Evolutionary conservation across 1,140 invertebrate genomes (phyloP).

Genomic region (Drosophila truncata): DNA sequence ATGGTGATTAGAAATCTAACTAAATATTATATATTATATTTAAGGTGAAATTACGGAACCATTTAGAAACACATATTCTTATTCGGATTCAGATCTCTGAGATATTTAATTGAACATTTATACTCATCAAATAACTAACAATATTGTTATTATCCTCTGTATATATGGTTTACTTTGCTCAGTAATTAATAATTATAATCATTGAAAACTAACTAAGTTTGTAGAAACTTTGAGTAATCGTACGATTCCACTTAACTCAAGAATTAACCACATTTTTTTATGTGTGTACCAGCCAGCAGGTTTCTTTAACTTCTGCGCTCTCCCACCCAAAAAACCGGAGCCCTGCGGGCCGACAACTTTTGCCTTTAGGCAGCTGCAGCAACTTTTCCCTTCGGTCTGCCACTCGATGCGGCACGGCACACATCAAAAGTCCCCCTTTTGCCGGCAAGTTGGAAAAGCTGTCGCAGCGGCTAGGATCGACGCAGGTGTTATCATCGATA

Average conservation of each 20-base stretch:
- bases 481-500: slow-evolving; percentile 81
- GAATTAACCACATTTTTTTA: not conserved
- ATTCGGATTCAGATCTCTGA: no score
- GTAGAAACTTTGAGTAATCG: no score
- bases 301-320: slow-evolving; percentile 13
- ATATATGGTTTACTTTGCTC: not conserved
- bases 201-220: no score
- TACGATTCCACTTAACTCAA: no score
- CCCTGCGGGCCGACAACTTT: slow-evolving; percentile 65
- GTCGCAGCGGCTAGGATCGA: slow-evolving; percentile 61
- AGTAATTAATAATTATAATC: no score
- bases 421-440: slow-evolving; percentile 66
- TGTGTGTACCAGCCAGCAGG: slow-evolving; percentile 11
- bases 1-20: no score
- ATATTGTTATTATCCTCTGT: not conserved
- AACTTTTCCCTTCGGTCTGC: slow-evolving; percentile 57
- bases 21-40: no score
- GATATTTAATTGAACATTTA: no score
- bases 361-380: slow-evolving; percentile 53
- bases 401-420: slow-evolving; percentile 76
- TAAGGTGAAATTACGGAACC: not conserved
- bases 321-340: slow-evolving; percentile 31
- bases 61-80: not conserved
- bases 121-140: not conserved
- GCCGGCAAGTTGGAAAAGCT: slow-evolving; percentile 69